phyloP scores from a whole-genome alignment of 2,797 vertebrate species.

The Prunella strophiata region DNA sequence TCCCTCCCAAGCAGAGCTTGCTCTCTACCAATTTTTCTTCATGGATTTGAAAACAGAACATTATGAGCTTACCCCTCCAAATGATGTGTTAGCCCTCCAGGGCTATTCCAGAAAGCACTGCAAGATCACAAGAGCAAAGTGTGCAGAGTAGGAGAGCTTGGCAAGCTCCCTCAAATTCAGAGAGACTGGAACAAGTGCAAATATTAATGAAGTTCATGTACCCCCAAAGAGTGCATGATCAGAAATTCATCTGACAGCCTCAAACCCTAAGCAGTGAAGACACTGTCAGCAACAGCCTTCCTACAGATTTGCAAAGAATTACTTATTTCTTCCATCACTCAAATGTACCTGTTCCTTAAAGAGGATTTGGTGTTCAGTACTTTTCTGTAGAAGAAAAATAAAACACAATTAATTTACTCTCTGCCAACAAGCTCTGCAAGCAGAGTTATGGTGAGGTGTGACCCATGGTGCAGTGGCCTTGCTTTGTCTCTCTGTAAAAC shows the following conservation, averaged over 20 bases:
- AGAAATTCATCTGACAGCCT: neutral
- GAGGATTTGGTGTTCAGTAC: neutral
- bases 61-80: conserved; percentile 8
- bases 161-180: neutral
- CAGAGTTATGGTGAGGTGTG: neutral
- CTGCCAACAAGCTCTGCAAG: neutral
- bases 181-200: neutral
- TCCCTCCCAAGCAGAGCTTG: conserved; percentile 12
- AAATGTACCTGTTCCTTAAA: neutral
- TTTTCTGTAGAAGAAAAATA: neutral
- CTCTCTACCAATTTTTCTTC: conserved; percentile 14
- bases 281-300: neutral
- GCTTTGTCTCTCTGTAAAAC: neutral
- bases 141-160: neutral
- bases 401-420: neutral
- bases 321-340: neutral
- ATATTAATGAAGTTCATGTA: neutral
- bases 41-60: neutral
- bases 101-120: neutral
- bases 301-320: neutral
- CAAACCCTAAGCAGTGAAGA: neutral
- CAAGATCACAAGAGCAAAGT: conserved; percentile 7
- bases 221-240: neutral
- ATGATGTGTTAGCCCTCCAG: neutral
- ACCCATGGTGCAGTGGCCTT: neutral